These are phyloP conservation scores for Musca vetustissima DNA, from an alignment of 1,140 invertebrate genomes.

Conservation along the genomic window DNA sequence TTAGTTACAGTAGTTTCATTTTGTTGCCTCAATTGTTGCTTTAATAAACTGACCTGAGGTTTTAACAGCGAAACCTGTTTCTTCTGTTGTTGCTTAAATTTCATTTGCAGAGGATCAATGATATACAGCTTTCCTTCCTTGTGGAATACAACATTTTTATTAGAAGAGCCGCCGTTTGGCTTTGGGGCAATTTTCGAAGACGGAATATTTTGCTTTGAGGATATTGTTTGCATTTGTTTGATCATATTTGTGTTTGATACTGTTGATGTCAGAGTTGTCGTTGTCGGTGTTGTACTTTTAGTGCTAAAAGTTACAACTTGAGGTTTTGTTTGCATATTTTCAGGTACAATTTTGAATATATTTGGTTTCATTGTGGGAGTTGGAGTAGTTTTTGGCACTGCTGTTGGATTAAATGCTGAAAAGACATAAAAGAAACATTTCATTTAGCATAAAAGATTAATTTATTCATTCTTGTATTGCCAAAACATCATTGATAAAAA, in stretches of 20 bases:
- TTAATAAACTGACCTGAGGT: constrained; percentile 38
- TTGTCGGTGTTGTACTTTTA: neutral
- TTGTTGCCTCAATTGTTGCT: constrained; percentile 24
- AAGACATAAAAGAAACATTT: neutral
- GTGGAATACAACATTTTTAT: constrained; percentile 44
- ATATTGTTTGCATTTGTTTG: neutral
- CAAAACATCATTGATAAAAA: no score
- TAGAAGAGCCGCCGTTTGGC: neutral
- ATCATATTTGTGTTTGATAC: neutral
- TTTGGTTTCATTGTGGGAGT: constrained; percentile 21
- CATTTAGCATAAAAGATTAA: neutral
- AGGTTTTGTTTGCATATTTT: constrained; percentile 3
- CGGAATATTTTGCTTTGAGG: neutral
- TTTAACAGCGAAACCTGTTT: constrained; percentile 51
- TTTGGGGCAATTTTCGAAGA: neutral
- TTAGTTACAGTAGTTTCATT: neutral
- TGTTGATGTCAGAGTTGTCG: neutral
- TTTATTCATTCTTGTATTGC: no score
- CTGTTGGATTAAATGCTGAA: neutral
- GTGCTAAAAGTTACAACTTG: constrained; percentile 14
- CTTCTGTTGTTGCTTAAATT: constrained; percentile 40
- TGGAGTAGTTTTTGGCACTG: neutral
- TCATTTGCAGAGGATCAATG: constrained; percentile 47
- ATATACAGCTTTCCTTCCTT: constrained; percentile 50
- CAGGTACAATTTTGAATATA: constrained; percentile 24